These are phyloP conservation scores for Andrena dorsata DNA, from an alignment of 2,888 invertebrate genomes.

Conservation along the genomic window DNA sequence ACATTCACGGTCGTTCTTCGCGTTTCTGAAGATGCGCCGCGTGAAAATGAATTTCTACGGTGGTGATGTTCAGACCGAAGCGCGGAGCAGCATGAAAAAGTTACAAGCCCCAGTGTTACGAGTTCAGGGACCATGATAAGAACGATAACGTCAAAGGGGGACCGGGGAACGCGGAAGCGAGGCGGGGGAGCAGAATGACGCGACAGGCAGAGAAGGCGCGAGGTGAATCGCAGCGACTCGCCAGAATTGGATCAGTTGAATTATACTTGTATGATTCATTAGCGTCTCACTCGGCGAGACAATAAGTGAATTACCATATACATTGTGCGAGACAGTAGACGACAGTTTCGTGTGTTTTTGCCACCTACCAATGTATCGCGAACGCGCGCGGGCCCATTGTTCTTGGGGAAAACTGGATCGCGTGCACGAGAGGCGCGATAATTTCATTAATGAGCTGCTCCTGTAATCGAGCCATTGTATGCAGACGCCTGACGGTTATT, in stretches of 20 bases:
- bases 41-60: conserved; percentile 20
- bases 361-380: conserved; percentile 8
- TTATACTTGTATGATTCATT: conserved; percentile 71
- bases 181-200: background rate
- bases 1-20: background rate
- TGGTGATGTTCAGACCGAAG: background rate
- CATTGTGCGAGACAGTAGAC: conserved; percentile 45
- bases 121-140: background rate
- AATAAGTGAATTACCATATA: conserved; percentile 69
- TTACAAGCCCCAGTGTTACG: background rate
- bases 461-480: conserved; percentile 25
- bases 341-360: conserved; percentile 53
- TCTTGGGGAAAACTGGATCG: conserved; percentile 36
- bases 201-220: background rate
- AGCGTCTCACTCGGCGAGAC: conserved; percentile 60
- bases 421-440: conserved; percentile 10
- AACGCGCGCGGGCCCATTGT: conserved; percentile 22
- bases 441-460: conserved; percentile 31
- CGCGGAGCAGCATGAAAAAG: background rate
- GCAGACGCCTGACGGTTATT: conserved; percentile 20
- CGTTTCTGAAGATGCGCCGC: background rate
- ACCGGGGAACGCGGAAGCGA: background rate
- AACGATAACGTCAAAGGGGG: background rate
- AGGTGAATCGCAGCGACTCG: conserved; percentile 38
- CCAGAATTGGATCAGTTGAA: conserved; percentile 62